Evolutionary conservation across 2,113 vertebrate species (phyloP).

Genomic region (Narcine bancroftii): DNA sequence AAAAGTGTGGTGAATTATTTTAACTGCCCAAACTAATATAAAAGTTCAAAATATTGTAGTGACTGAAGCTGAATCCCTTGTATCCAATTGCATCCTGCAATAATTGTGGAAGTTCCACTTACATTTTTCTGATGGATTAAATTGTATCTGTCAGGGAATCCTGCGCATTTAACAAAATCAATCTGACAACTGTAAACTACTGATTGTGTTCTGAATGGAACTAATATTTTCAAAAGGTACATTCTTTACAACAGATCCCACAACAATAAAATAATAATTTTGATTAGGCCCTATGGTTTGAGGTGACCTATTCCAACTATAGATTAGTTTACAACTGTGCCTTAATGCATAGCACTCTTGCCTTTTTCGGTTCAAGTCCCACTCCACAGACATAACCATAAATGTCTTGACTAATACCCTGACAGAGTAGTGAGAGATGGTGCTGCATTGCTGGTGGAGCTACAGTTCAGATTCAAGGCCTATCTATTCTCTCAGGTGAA

Average conservation of each 20-base stretch:
- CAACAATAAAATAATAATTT: not conserved
- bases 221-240: conserved; percentile 4
- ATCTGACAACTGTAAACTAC: not conserved
- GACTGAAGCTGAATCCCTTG: not conserved
- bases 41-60: conserved; percentile 16
- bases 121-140: conserved; percentile 31
- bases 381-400: no score
- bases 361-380: not conserved
- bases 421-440: not conserved
- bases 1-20: no score
- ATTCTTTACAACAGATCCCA: not conserved
- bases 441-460: not conserved
- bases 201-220: not conserved
- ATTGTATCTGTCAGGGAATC: conserved; percentile 7
- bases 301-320: not conserved
- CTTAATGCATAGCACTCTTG: not conserved
- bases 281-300: not conserved
- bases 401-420: not conserved
- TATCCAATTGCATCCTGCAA: not conserved
- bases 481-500: no score
- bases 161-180: not conserved
- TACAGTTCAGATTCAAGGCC: not conserved
- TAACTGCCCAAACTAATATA: not conserved
- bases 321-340: not conserved
- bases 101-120: not conserved